A percentile compares a stretch with the other conserved stretches of the same genome.
Conservation (phyloP, 2,113 vertebrate genomes). For the Spea multiplicata region DNA sequence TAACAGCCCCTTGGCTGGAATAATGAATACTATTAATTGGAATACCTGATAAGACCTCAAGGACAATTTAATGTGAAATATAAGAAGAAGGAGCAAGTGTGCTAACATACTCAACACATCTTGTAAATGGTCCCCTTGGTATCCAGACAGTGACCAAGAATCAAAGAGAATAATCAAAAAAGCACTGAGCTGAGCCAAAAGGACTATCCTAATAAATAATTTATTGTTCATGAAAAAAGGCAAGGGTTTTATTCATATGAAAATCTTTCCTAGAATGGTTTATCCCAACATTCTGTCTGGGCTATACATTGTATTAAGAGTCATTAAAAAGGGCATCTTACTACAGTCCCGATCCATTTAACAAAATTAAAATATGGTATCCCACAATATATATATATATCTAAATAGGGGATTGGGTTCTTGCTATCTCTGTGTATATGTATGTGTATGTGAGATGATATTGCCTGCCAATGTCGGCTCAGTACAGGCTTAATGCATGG, state of each 20-base stretch:
- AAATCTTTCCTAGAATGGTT: background rate
- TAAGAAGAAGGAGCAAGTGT: constrained; percentile 4
- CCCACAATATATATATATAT: no score
- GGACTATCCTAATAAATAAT: constrained; percentile 5
- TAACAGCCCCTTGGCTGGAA: constrained; percentile 24
- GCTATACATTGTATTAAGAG: no score
- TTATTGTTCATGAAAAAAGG: background rate
- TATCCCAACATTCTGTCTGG: no score
- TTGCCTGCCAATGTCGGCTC: no score
- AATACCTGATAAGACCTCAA: constrained; percentile 36
- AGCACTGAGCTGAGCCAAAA: background rate
- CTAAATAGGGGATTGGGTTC: no score
- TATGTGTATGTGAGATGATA: no score
- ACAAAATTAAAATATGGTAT: no score
- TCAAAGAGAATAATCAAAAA: constrained; percentile 33
- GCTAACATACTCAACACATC: constrained; percentile 3
- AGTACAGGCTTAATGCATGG: no score
- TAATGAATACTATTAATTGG: constrained; percentile 30
- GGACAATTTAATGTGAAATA: constrained; percentile 27
- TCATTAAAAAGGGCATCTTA: no score
- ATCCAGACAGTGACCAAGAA: constrained; percentile 24
- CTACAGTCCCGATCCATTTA: no score
- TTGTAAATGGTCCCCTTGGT: constrained; percentile 9
- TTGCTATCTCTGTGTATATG: no score
- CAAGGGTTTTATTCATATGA: background rate